Percentiles rank a stretch among this genome's conserved stretches.
Conservation (phyloP, 1,140 invertebrate species). For the Lerema accius region DNA sequence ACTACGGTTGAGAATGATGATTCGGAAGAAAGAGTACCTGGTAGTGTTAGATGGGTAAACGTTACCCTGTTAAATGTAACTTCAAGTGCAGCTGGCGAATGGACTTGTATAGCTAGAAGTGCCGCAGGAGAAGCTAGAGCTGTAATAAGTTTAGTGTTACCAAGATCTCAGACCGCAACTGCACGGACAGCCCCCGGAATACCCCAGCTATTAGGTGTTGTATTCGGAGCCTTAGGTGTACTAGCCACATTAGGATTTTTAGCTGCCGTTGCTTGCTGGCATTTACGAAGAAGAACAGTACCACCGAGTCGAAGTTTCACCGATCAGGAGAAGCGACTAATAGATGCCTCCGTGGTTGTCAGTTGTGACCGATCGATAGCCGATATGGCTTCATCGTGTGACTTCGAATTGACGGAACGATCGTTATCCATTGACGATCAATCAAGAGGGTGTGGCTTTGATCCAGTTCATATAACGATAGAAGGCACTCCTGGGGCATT, state of each 20-base stretch:
- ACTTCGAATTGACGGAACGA: constrained; percentile 83
- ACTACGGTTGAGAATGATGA: constrained; percentile 65
- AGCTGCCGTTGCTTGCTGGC: constrained; percentile 71
- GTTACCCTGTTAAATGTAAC: constrained; percentile 77
- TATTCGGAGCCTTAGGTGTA: constrained; percentile 73
- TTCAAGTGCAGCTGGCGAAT: constrained; percentile 76
- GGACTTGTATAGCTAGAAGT: constrained; percentile 78
- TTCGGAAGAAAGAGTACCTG: constrained; percentile 65
- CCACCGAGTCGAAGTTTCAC: constrained; percentile 90
- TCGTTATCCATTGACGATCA: constrained; percentile 71
- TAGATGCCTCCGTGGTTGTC: constrained; percentile 90
- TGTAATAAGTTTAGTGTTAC: constrained; percentile 75
- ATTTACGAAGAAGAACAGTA: constrained; percentile 81
- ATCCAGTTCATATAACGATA: constrained; percentile 88
- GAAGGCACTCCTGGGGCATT: constrained; percentile 84
- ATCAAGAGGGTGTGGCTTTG: constrained; percentile 68
- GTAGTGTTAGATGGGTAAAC: constrained; percentile 78
- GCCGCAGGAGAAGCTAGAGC: constrained; percentile 70
- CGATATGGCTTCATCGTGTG: constrained; percentile 83
- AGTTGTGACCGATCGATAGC: constrained; percentile 86
- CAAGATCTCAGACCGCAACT: constrained; percentile 69
- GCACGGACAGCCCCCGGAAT: constrained; percentile 74
- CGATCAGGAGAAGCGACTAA: constrained; percentile 92
- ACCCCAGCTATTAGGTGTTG: constrained; percentile 75
- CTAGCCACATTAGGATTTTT: constrained; percentile 71